These are phyloP conservation scores for Chrosomus eos DNA, from an alignment of 2,797 vertebrate species.

Conservation along the genomic window DNA sequence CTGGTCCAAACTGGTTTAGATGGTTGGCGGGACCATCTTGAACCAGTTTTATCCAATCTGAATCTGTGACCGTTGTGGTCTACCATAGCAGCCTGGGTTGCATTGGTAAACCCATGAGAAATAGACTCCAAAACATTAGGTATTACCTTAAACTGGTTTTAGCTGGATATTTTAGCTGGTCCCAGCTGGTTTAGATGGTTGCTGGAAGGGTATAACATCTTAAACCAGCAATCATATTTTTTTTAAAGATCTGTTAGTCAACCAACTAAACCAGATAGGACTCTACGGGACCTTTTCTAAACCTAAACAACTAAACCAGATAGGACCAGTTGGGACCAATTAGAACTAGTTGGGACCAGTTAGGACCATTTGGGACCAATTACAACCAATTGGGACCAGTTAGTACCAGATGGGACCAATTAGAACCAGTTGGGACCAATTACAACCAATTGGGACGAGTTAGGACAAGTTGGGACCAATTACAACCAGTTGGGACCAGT, in stretches of 20 bases:
- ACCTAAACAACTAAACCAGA: too few relatives aligned
- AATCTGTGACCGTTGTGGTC: not conserved
- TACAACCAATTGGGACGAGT: accelerated
- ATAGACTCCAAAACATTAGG: not conserved
- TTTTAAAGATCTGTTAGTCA: not conserved
- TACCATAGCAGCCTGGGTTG: not conserved
- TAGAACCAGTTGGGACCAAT: too few relatives aligned
- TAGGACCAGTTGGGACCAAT: too few relatives aligned
- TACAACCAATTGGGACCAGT: too few relatives aligned
- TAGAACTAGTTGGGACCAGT: too few relatives aligned
- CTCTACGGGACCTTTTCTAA: too few relatives aligned
- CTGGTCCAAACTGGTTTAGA: not conserved
- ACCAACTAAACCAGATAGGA: too few relatives aligned
- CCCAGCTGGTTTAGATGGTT: not conserved
- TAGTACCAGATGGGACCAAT: not conserved
- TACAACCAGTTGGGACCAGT: accelerated
- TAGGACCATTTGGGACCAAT: too few relatives aligned
- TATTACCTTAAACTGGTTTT: not conserved
- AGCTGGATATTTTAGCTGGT: not conserved
- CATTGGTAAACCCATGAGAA: not conserved
- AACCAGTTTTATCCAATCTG: not conserved
- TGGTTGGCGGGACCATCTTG: not conserved
- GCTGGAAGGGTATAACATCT: not conserved
- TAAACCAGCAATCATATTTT: not conserved
- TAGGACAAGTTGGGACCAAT: accelerated